phyloP scores from a whole-genome alignment of 1,140 invertebrate species.

The Acromyrmex heyeri region DNA sequence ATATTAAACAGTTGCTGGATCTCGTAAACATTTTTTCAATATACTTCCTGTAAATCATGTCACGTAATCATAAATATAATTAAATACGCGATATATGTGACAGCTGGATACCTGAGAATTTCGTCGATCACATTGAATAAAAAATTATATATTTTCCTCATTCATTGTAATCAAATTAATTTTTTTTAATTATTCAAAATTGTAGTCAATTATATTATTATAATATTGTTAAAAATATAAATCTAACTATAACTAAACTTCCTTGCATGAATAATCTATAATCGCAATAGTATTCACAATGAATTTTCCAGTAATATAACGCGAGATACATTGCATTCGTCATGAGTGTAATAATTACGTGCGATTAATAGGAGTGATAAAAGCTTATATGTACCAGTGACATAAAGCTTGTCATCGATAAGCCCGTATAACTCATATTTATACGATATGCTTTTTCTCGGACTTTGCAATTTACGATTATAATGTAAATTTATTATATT shows the following conservation, averaged over 20 bases:
- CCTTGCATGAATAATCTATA: neutral
- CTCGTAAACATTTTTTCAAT: neutral
- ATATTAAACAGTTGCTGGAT: neutral
- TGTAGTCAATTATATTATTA: neutral
- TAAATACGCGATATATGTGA: neutral
- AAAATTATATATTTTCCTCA: constrained; percentile 4
- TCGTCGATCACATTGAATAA: neutral
- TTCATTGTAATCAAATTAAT: neutral
- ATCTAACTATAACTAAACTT: neutral
- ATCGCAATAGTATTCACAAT: neutral
- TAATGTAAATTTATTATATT: neutral
- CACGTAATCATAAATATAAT: neutral
- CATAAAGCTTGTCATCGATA: constrained; percentile 26
- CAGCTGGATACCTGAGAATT: neutral
- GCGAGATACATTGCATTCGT: constrained; percentile 12
- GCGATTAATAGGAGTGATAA: constrained; percentile 37
- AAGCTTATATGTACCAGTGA: constrained; percentile 13
- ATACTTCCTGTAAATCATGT: neutral
- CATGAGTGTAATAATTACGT: constrained; percentile 28
- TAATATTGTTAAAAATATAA: neutral
- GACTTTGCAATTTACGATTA: neutral
- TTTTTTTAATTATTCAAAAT: constrained; percentile 3
- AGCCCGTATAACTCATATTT: neutral
- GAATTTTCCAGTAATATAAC: neutral
- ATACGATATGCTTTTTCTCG: neutral